A percentile compares a stretch with the other conserved stretches of the same genome.
Conservation (phyloP, 2,113 vertebrate species). For the Cyanocitta stelleri region DNA sequence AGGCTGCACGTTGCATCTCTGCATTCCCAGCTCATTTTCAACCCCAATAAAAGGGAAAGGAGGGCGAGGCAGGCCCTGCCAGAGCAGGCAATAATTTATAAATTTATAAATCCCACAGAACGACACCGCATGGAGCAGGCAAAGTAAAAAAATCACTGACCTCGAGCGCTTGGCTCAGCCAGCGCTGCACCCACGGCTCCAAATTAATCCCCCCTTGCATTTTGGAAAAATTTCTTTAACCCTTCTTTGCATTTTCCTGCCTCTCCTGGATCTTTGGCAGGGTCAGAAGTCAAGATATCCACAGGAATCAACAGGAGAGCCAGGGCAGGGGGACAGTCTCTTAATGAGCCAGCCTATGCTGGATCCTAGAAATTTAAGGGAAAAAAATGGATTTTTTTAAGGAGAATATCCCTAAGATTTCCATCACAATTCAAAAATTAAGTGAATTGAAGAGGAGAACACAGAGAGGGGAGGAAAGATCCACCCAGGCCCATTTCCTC, state of each 20-base stretch:
- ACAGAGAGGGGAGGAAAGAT: fast-evolving
- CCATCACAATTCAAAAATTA: neutral
- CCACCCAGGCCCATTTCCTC: neutral
- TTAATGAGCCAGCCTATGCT: neutral
- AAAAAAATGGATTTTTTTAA: neutral
- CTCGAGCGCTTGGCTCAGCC: neutral
- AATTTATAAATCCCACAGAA: neutral
- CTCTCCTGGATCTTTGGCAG: fast-evolving
- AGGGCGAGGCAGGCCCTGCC: neutral
- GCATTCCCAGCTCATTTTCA: neutral
- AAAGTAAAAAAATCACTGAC: neutral
- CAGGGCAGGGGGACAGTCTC: neutral
- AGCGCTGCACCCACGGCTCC: neutral
- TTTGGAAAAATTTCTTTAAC: fast-evolving
- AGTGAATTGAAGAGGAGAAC: neutral
- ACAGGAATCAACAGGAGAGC: neutral
- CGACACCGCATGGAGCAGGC: neutral
- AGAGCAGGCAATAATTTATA: neutral
- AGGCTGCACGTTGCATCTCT: neutral
- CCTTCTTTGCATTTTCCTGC: neutral
- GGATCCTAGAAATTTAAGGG: neutral
- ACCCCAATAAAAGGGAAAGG: neutral
- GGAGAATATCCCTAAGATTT: neutral
- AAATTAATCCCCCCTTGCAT: neutral
- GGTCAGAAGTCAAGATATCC: neutral